These are phyloP conservation scores for Chaetorhynchus papuensis DNA, from an alignment of 2,113 vertebrate species.

Conservation along the genomic window DNA sequence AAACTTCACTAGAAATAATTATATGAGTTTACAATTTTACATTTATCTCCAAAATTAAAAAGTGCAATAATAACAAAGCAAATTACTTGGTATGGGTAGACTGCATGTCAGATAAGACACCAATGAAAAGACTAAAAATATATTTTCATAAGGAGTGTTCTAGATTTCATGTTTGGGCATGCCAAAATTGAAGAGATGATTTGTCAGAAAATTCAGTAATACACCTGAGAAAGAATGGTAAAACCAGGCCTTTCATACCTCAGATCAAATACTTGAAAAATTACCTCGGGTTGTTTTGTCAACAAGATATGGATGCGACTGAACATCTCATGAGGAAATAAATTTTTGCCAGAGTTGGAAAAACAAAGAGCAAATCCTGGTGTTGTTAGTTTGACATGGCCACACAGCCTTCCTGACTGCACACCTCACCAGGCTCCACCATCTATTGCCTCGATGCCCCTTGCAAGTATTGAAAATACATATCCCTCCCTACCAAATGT, in stretches of 20 bases:
- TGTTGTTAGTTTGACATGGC: neutral
- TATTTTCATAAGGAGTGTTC: neutral
- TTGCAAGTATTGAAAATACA: neutral
- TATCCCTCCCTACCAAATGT: neutral
- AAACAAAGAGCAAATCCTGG: neutral
- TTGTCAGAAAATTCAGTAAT: neutral
- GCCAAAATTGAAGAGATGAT: neutral
- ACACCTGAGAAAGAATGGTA: neutral
- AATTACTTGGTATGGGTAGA: neutral
- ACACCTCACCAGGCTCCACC: neutral
- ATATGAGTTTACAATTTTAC: neutral
- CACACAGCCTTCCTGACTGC: neutral
- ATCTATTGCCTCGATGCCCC: rapidly evolving
- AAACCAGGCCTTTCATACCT: neutral
- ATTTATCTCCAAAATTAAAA: neutral
- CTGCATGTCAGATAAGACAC: neutral
- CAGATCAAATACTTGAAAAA: neutral
- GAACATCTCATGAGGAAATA: neutral
- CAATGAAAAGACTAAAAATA: neutral
- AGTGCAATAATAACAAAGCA: neutral
- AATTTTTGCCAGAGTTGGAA: neutral
- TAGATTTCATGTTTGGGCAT: neutral
- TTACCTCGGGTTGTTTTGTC: neutral
- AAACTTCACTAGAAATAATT: neutral
- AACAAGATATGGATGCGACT: neutral